Evolutionary conservation across 1,140 invertebrate species (phyloP).

Genomic region (Chelonus insularis): DNA sequence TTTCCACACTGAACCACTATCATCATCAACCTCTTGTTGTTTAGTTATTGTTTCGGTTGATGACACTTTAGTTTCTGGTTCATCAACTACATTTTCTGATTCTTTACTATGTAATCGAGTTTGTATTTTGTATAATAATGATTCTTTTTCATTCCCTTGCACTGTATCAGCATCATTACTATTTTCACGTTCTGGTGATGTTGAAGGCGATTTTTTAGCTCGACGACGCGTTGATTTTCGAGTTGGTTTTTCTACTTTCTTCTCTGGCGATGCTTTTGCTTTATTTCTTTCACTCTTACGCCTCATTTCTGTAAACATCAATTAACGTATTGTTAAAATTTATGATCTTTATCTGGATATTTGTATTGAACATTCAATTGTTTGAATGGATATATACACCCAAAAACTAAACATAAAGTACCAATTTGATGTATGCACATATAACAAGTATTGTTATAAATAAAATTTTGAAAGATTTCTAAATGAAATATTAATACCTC

Average conservation of each 20-base stretch:
- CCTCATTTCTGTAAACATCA: constrained; percentile 45
- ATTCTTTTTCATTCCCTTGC: constrained; percentile 32
- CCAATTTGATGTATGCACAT: too few relatives aligned
- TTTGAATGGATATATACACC: too few relatives aligned
- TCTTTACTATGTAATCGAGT: constrained; percentile 22
- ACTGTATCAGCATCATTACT: constrained; percentile 34
- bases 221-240: constrained; percentile 52
- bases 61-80: constrained; percentile 23
- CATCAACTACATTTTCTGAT: constrained; percentile 8
- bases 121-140: constrained; percentile 6
- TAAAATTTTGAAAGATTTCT: too few relatives aligned
- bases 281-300: constrained; percentile 60
- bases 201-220: constrained; percentile 46
- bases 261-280: constrained; percentile 54
- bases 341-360: too few relatives aligned
- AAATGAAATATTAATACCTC: too few relatives aligned
- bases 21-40: constrained; percentile 36
- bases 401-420: too few relatives aligned
- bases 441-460: too few relatives aligned
- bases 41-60: constrained; percentile 24
- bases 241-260: constrained; percentile 52
- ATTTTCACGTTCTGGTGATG: constrained; percentile 49
- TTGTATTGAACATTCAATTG: too few relatives aligned
- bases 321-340: constrained; percentile 13
- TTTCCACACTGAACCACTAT: constrained; percentile 57